Evolutionary conservation across 2,888 invertebrate genomes (phyloP).

Genomic region (Hoplodrina blanda): DNA sequence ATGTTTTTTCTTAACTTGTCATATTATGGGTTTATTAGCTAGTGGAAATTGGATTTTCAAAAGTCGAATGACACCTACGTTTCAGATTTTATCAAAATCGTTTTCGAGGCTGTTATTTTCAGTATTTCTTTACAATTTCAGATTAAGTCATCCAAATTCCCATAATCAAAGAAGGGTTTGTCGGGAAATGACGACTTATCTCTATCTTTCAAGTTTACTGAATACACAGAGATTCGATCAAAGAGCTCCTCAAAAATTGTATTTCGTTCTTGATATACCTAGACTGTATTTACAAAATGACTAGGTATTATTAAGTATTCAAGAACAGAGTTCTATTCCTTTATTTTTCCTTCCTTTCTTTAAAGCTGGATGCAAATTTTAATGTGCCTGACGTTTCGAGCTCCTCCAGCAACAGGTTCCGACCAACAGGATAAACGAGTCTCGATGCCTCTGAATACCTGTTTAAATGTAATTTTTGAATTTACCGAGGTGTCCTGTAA

Average conservation of each 20-base stretch:
- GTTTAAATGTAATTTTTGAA: slow-evolving; percentile 39
- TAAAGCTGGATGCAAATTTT: slow-evolving; percentile 7
- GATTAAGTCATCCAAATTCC: too few species aligned
- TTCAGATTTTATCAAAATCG: not conserved
- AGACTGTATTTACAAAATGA: too few species aligned
- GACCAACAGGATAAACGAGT: slow-evolving; percentile 42
- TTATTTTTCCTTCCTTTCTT: too few species aligned
- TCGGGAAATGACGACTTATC: too few species aligned
- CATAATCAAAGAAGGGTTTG: too few species aligned
- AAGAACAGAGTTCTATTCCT: not conserved
- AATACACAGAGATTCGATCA: too few species aligned
- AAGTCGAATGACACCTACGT: not conserved
- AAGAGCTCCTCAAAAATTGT: too few species aligned
- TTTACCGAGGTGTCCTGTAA: slow-evolving; percentile 14
- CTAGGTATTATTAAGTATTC: too few species aligned
- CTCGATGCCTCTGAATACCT: slow-evolving; percentile 22
- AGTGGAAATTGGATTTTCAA: not conserved
- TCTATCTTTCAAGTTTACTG: too few species aligned
- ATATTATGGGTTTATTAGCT: not conserved
- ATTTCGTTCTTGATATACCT: too few species aligned
- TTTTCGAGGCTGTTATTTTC: too few species aligned
- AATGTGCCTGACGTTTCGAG: slow-evolving; percentile 14
- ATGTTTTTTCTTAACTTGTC: not conserved
- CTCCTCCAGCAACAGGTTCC: slow-evolving; percentile 36
- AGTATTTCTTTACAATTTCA: too few species aligned